These are phyloP conservation scores for Mus musculus DNA, from an alignment of 2,113 vertebrate genomes.

Conservation along the genomic window GRCm39 chr12:119828501-119829000, in stretches of 20 bases:
- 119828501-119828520: background rate
- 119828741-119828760: background rate
- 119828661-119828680: background rate
- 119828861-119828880: background rate
- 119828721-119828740: background rate
- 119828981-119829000: background rate
- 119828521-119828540: background rate
- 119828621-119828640: background rate
- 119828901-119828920: background rate
- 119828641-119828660: background rate
- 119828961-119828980: background rate
- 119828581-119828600: background rate
- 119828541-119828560: background rate
- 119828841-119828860: background rate
- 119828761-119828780: background rate
- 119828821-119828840: background rate
- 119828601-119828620: background rate
- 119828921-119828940: background rate
- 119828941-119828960: background rate
- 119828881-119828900: background rate
- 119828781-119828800: background rate
- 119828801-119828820: background rate
- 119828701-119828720: background rate
- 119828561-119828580: background rate
- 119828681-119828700: background rate